Evolutionary conservation across 2,113 vertebrate species (phyloP), one percentile per base, ranked within the genome.

Genomic region (Tyrannus savana): DNA sequence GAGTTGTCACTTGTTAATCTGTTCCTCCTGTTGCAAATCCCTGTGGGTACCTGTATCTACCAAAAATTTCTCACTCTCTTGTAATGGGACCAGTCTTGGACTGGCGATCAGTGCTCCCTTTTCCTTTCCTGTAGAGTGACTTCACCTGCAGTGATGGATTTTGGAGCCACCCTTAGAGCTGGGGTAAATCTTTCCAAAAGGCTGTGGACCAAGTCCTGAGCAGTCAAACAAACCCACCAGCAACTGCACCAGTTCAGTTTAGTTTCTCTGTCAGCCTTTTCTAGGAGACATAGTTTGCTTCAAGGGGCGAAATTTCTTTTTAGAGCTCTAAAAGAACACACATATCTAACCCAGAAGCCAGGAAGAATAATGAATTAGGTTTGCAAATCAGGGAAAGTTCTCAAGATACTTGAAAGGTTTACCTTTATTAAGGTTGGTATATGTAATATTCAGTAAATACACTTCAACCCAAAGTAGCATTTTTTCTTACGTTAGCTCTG

Each of bases 21-120:
- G 4, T 33, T 78, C 76, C 25, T 89, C 9, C 35, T 71, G 3
- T 11, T 74, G 25, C 28, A 84, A 71, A 46, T 37, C 13, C 50
- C 25, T 28, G 0, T 31, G 37, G 30, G 4, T 49, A 56, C 13
- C 46, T 44, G 1, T 46, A 64, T 52, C 44, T 52, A 39, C 35
- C 30, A 77, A 39, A 37, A 77, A 69, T 42, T 60, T 69, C 25
- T 81, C 46, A 69, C 6, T 10, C 5, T 73, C 33, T 56, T 2
- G 1, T 44, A 64, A 56, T 7, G 13, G 3, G 14, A 59, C 12
- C 4, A 41, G 8, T 71, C 25, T 44, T 37, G 42, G 17, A 53
- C 46, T 58, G 12, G 3, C 6, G 2, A 3, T 55, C 39, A 14
- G 19, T 0, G 1, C 6, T 10, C 6, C 6, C 10, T 49, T 82